Percentiles rank a stretch among this genome's conserved stretches.
phyloP scores from a whole-genome alignment of 2,113 vertebrate species.

The Ploceus nigricollis region DNA sequence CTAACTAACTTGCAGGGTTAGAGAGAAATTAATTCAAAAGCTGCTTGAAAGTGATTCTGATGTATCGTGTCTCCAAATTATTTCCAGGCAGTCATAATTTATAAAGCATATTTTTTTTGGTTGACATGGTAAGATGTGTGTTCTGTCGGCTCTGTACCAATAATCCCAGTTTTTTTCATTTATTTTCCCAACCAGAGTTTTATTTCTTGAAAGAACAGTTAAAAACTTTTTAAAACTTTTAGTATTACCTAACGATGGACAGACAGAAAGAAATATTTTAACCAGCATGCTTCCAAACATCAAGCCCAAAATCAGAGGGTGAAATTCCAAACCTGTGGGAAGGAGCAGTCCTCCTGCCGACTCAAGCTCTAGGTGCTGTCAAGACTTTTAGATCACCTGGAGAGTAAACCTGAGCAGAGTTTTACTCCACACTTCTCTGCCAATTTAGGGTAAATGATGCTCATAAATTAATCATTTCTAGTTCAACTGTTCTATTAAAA shows the following conservation, averaged over 20 bases:
- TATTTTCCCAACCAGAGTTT: background rate
- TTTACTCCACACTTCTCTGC: background rate
- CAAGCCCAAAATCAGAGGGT: background rate
- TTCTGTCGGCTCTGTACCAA: background rate
- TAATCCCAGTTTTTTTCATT: background rate
- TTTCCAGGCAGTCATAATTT: background rate
- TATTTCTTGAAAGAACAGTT: background rate
- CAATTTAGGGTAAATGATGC: background rate
- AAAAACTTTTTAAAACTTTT: background rate
- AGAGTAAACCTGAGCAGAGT: background rate
- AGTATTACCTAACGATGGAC: background rate
- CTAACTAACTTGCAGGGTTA: background rate
- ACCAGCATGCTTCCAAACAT: background rate
- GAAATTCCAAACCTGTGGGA: background rate
- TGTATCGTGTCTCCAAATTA: background rate
- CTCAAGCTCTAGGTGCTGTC: background rate
- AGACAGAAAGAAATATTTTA: background rate
- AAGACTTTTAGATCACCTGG: background rate
- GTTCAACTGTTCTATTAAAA: background rate
- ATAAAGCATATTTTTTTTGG: fast-evolving
- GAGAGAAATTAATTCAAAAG: background rate
- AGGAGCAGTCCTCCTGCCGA: fast-evolving
- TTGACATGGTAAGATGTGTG: background rate
- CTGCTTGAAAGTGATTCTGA: background rate
- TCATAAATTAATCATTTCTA: background rate